Evolutionary conservation across 2,888 invertebrate genomes (phyloP).

Genomic region (Bedellia somnulentella): DNA sequence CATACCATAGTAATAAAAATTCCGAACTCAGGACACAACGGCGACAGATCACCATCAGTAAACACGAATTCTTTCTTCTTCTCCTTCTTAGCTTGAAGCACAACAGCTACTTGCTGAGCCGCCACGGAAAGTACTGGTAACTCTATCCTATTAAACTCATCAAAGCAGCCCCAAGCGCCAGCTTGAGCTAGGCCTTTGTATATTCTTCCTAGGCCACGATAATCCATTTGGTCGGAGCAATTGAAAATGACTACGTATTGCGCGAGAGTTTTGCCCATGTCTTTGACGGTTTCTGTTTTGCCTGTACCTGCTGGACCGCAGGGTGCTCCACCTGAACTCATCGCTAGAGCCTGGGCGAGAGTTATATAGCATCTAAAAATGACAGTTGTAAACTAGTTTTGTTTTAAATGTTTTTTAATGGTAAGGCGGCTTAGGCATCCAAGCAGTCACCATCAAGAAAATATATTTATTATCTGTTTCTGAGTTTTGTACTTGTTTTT

Average conservation of each 20-base stretch:
- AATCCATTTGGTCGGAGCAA: slow-evolving; percentile 99
- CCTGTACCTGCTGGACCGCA: slow-evolving; percentile 98
- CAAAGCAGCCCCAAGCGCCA: slow-evolving; percentile 97
- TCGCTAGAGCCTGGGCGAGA: slow-evolving; percentile 89
- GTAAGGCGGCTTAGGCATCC: no score
- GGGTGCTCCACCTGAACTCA: slow-evolving; percentile 96
- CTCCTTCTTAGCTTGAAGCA: slow-evolving; percentile 90
- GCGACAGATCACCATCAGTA: slow-evolving; percentile 91
- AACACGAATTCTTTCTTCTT: slow-evolving; percentile 89
- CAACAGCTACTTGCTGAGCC: slow-evolving; percentile 95
- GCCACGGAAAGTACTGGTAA: slow-evolving; percentile 86
- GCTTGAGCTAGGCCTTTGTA: slow-evolving; percentile 95
- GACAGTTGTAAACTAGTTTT: no score
- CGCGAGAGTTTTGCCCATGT: slow-evolving; percentile 96
- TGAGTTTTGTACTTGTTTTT: no score
- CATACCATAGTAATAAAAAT: slow-evolving; percentile 98
- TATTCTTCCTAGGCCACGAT: slow-evolving; percentile 88
- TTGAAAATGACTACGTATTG: slow-evolving; percentile 97
- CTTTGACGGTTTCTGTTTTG: slow-evolving; percentile 96
- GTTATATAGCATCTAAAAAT: slow-evolving; percentile 96
- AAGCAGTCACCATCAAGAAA: no score
- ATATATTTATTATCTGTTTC: no score
- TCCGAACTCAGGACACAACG: slow-evolving; percentile 94
- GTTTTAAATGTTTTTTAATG: no score
- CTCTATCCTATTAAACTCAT: slow-evolving; percentile 95